Conservation (phyloP, 2,797 vertebrate genomes). For the Coregonus sp. region DNA sequence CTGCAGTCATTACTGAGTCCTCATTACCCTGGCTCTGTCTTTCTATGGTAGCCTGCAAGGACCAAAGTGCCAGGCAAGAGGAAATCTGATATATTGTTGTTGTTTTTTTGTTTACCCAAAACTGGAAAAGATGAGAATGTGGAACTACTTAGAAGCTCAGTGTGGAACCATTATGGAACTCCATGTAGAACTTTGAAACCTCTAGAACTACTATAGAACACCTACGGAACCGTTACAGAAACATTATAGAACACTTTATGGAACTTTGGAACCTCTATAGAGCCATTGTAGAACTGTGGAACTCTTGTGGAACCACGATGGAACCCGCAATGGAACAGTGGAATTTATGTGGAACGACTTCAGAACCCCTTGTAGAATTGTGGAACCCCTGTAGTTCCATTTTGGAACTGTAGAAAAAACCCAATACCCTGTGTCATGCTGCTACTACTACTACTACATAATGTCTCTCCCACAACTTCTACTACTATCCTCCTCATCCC, state of each 20-base stretch:
- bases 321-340: neutral
- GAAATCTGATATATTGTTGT: constrained; percentile 50
- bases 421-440: neutral
- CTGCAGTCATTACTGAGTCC: constrained; percentile 50
- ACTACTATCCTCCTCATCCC: constrained; percentile 27
- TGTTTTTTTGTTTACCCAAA: constrained; percentile 31
- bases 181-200: no score
- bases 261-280: neutral
- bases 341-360: constrained; percentile 35
- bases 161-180: no score
- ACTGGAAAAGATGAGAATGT: neutral
- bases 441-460: constrained; percentile 1
- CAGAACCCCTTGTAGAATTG: constrained; percentile 8
- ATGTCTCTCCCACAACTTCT: neutral
- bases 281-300: neutral
- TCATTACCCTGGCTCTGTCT: constrained; percentile 24
- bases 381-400: constrained; percentile 26
- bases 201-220: neutral
- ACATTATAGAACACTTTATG: neutral
- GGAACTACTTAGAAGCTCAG: neutral
- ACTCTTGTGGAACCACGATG: neutral
- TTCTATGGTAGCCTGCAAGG: constrained; percentile 56
- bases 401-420: constrained; percentile 38
- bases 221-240: neutral
- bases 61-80: constrained; percentile 69